Base-by-base conservation (phyloP, 2,888 invertebrate species). In the Harpalus rufipes region DNA sequence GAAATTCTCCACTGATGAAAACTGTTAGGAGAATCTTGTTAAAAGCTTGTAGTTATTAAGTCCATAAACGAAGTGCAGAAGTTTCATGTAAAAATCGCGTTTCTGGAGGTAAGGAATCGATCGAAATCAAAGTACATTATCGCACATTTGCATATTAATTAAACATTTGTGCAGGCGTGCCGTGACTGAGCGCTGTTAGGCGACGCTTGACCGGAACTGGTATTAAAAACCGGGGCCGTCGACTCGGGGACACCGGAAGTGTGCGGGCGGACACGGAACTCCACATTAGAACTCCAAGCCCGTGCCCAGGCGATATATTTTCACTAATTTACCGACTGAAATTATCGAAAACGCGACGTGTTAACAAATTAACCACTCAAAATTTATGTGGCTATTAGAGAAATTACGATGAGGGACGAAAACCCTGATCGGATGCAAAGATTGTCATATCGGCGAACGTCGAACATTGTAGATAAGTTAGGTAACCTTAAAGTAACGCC, bases 171-270 rank as follows among this genome's bases (percentile, higher is more conserved):
- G 79, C 84, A 85, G 84, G 85, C 85, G 84, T 88, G 85, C 87
- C 88, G 88, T 88, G 88, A 88, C 88, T 85, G 84, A 80, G 79
- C 86, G 86, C 87, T 86, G 86, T 88, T 88, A 87, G 81, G 68
- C 78, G 85, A 86, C 86, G 86, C 85, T 86, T 86, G 84, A 87
- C 87, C 87, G 87, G 87, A 87, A 86, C 86, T 86, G 65, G 87
- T 86, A 87, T 87, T 87, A 87, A 88, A 88, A 87, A 87, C 86
- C 87, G 72, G 72, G 72, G 72, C 72, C 72, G 72, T 74, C 72
- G 87, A 87, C 87, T 87, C 86, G 86, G 86, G 87, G 87, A 87
- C 87, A 87, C 87, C 87, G 87, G 87, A 87, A 87, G 86, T 78
- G 41, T 51, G 72, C 41, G 14, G n/a, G 21, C 41, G 72, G 44